phyloP scores from a whole-genome alignment of 2,888 invertebrate genomes.

The Shargacucullia verbasci region DNA sequence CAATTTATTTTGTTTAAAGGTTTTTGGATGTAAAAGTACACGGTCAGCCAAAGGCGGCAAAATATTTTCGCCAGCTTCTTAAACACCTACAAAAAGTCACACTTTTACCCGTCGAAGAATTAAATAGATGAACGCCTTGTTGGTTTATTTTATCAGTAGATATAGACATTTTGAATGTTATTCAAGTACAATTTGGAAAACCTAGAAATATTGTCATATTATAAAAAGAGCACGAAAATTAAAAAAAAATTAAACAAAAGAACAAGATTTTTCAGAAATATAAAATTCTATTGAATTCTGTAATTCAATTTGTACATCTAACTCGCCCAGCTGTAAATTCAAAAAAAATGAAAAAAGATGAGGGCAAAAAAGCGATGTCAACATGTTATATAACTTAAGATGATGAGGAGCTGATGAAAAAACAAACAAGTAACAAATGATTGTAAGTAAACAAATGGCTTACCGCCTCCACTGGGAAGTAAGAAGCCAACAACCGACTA shows the following conservation, averaged over 20 bases:
- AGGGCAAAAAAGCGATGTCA: constrained; percentile 56
- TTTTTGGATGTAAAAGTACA: constrained; percentile 3
- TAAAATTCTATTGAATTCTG: no score
- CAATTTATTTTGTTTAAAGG: neutral
- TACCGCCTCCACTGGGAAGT: constrained; percentile 74
- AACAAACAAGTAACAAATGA: constrained; percentile 60
- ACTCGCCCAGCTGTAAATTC: constrained; percentile 54
- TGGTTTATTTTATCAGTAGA: constrained; percentile 1
- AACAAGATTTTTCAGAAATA: no score
- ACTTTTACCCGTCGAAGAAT: neutral
- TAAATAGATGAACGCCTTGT: neutral
- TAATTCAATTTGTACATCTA: constrained; percentile 19
- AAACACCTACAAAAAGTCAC: no score
- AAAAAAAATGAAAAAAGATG: constrained; percentile 46
- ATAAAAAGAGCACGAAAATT: neutral
- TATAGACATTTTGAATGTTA: neutral
- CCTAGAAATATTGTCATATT: neutral
- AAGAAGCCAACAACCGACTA: constrained; percentile 57
- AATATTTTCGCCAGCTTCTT: constrained; percentile 58
- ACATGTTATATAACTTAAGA: constrained; percentile 73
- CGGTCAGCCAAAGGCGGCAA: constrained; percentile 59
- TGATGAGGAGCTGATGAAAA: constrained; percentile 59
- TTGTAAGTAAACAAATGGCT: constrained; percentile 72
- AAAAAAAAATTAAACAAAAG: no score
- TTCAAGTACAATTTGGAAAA: neutral